Conservation (phyloP, 1,140 invertebrate genomes). For the Drosophila auraria region DNA sequence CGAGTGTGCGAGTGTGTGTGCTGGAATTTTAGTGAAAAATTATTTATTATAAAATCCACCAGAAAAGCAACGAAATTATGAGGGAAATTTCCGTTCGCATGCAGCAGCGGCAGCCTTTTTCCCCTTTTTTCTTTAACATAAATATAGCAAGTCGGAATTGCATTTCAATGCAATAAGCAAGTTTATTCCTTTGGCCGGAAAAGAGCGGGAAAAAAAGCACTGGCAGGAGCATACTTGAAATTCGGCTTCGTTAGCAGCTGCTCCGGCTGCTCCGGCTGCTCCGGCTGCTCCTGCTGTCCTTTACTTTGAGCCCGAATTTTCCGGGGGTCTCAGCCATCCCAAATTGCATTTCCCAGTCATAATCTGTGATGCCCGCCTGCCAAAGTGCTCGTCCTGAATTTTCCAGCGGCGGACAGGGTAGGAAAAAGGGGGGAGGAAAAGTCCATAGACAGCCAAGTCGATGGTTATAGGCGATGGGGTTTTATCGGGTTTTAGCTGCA, state of each 20-base stretch:
- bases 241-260: slow-evolving; percentile 46
- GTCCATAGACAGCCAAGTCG: slow-evolving; percentile 1
- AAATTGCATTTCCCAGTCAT: slow-evolving; percentile 68
- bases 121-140: background rate
- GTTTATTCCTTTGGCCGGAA: slow-evolving; percentile 64
- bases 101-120: background rate
- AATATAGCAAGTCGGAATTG: slow-evolving; percentile 64
- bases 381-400: slow-evolving; percentile 18
- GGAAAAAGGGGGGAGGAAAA: background rate
- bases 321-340: background rate
- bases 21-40: slow-evolving; percentile 53
- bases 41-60: slow-evolving; percentile 78
- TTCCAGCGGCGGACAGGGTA: background rate
- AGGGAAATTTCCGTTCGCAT: slow-evolving; percentile 60
- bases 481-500: slow-evolving; percentile 14
- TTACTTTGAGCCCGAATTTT: slow-evolving; percentile 13
- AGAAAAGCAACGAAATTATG: slow-evolving; percentile 70
- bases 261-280: background rate
- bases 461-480: slow-evolving; percentile 21
- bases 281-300: slow-evolving; percentile 11
- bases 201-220: background rate
- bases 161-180: slow-evolving; percentile 81
- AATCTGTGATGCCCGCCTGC: slow-evolving; percentile 50
- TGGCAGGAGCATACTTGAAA: slow-evolving; percentile 31
- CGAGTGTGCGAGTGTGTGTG: slow-evolving; percentile 10